A percentile compares a stretch with the other conserved stretches of the same genome.
phyloP scores from a whole-genome alignment of 2,113 vertebrate genomes.

The Rhinolophus sinicus region DNA sequence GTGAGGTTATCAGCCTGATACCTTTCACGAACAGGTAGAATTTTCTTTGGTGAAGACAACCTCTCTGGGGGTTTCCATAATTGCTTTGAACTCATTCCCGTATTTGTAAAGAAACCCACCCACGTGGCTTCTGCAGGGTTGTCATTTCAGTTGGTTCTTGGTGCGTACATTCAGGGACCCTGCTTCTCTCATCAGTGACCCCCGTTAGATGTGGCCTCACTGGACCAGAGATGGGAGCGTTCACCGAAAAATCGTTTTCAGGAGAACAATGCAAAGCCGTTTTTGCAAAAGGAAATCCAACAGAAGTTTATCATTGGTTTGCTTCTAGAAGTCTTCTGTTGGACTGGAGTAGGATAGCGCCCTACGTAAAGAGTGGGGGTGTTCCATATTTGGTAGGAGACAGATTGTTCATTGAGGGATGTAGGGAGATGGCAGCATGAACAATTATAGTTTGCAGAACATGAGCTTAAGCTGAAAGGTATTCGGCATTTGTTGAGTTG shows the following conservation, averaged over 20 bases:
- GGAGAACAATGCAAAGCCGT: not conserved
- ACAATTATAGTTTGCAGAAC: not conserved
- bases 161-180: not conserved
- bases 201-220: not conserved
- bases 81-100: conserved; percentile 3
- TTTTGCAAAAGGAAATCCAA: not conserved
- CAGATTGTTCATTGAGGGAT: not conserved
- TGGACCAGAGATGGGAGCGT: not conserved
- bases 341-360: not conserved
- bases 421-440: not conserved
- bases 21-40: not conserved
- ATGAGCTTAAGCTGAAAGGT: not conserved
- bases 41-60: conserved; percentile 42
- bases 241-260: not conserved
- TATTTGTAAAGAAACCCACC: not conserved
- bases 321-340: not conserved
- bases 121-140: not conserved
- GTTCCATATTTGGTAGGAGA: not conserved
- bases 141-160: not conserved
- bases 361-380: not conserved
- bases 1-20: not conserved
- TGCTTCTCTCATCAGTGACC: not conserved
- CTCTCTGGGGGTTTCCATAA: not conserved
- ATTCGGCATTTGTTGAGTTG: not conserved
- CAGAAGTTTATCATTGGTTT: not conserved